Base-by-base conservation (phyloP, 1,140 invertebrate genomes). In the Zaprionus ornatus region DNA sequence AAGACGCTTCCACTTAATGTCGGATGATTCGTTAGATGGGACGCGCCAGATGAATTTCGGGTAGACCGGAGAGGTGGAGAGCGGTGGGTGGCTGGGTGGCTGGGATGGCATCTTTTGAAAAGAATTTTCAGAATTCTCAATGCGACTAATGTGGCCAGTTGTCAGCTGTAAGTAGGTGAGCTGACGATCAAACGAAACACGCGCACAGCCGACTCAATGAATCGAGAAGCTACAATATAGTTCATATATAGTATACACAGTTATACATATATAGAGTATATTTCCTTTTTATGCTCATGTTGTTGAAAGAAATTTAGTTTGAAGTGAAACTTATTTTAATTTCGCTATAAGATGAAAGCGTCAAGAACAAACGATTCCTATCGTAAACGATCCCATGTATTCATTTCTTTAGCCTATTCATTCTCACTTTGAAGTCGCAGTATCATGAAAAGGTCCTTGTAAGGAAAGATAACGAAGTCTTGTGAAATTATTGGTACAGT, bases 81-180 rank as follows among this genome's bases (percentile, higher is more conserved):
- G 25, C 10, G 40, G 19, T 40, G 9, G 13, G 27, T 15, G 37
- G 13, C 2, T 60, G 10, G 19, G 37, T 21, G 40, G 13, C 23
- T 23, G 40, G 7, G 23, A 45, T 13, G 17, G 15, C 48, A 25
- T 29, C 63, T 54, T 74, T 74, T 74, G 52, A 82, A 79, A 79
- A 65, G 66, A 52, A 83, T 83, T 82, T 83, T 71, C 72, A 56
- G 60, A n/a, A 55, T 29, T 55, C 27, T 55, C 45, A 50, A 50
- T 21, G 61, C 42, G 61, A 48, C 40, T 45, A 62, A 62, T 63
- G 61, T 63, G 17, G 63, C 68, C 66, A 80, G 72, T 80, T 84
- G 74, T 67, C 71, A 74, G 19, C 52, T 37, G 21, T 32, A 74
- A 74, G 65, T 74, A 63, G 72, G 65, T 70, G 67, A 59, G 35